These are phyloP conservation scores for Octopus sinensis DNA, from an alignment of 1,140 invertebrate species.

Conservation along the genomic window DNA sequence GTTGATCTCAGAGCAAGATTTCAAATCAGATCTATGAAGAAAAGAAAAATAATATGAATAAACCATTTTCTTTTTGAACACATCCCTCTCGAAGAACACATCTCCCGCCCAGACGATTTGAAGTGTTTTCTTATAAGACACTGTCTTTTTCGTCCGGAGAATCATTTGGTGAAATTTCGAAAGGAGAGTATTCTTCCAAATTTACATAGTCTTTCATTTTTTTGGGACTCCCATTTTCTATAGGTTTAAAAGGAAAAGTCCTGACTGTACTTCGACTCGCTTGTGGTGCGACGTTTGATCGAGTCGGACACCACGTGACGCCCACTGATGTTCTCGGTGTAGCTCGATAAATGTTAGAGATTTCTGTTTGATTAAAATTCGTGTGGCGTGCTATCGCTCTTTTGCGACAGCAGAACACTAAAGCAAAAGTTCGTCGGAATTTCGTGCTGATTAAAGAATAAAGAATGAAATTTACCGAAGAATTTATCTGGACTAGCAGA, in stretches of 20 bases:
- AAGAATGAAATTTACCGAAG: not conserved
- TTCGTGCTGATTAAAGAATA: constrained; percentile 13
- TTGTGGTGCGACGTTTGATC: not conserved
- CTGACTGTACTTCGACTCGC: not conserved
- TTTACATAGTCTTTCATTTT: not conserved
- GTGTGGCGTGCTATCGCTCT: not conserved
- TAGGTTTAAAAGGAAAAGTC: not conserved
- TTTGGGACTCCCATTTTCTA: not conserved
- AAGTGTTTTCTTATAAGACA: not conserved
- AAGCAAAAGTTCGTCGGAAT: not conserved
- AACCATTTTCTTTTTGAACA: not conserved
- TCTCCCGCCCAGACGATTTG: not conserved
- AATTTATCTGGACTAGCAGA: constrained; percentile 6
- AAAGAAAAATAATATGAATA: not conserved
- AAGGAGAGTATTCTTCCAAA: constrained; percentile 1
- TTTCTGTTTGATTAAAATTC: not conserved
- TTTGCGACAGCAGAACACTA: not conserved
- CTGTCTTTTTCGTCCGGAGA: not conserved
- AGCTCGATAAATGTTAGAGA: not conserved
- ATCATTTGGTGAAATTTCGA: not conserved
- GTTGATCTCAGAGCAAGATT: not conserved
- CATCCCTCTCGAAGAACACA: not conserved
- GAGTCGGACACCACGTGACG: constrained; percentile 1
- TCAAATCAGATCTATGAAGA: not conserved
- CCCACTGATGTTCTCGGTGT: not conserved